Conservation (phyloP, 1,140 invertebrate genomes). For the Hyles euphorbiae region DNA sequence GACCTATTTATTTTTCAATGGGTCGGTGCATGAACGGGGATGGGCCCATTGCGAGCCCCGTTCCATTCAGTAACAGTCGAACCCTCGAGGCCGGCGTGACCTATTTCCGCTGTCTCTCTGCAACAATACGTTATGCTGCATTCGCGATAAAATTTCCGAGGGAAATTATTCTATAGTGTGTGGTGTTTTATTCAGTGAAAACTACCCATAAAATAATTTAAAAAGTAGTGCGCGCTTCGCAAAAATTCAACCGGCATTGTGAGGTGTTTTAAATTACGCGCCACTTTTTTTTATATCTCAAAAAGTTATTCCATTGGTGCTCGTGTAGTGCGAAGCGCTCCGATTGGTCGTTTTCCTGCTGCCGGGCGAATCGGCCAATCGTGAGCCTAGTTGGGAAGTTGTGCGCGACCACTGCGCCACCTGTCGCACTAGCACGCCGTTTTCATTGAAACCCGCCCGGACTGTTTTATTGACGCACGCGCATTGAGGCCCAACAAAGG, state of each 20-base stretch:
- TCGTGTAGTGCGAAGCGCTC: constrained; percentile 19
- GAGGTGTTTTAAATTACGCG: too few relatives aligned
- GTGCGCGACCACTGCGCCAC: constrained; percentile 58
- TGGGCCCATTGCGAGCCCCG: constrained; percentile 50
- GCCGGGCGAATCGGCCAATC: constrained; percentile 37
- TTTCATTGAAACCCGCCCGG: constrained; percentile 69
- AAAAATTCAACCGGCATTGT: too few relatives aligned
- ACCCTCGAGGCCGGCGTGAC: constrained; percentile 57
- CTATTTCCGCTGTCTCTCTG: constrained; percentile 37
- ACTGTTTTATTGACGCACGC: constrained; percentile 69
- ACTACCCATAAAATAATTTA: background rate
- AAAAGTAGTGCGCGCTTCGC: too few relatives aligned
- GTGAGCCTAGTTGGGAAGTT: constrained; percentile 24
- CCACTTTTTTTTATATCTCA: too few relatives aligned
- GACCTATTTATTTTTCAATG: constrained; percentile 74
- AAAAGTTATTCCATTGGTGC: constrained; percentile 29
- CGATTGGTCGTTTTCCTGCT: constrained; percentile 44
- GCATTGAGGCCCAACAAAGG: constrained; percentile 72
- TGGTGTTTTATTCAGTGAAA: constrained; percentile 13
- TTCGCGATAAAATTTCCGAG: background rate
- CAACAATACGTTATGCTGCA: background rate
- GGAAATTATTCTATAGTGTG: constrained; percentile 5
- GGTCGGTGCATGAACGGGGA: constrained; percentile 62
- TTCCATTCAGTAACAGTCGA: constrained; percentile 68
- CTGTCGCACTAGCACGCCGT: constrained; percentile 53